Evolutionary conservation across 2,888 invertebrate genomes (phyloP).

Genomic region (Synergus japonicus): DNA sequence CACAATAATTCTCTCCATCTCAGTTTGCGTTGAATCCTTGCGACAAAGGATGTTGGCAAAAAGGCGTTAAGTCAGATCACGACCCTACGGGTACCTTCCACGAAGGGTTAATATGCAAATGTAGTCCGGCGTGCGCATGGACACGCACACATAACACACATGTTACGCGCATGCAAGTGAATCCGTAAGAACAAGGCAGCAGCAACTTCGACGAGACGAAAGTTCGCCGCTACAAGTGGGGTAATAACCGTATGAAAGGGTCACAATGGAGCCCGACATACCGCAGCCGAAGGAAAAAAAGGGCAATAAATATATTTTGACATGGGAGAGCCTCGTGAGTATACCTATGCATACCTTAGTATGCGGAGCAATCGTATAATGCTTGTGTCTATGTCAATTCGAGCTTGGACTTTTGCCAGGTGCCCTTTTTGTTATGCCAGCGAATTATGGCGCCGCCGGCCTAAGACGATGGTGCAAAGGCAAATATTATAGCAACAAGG

Average conservation of each 20-base stretch:
- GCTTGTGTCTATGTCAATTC: conserved; percentile 55
- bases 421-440: conserved; percentile 63
- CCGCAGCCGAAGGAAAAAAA: conserved; percentile 67
- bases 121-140: conserved; percentile 38
- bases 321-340: conserved; percentile 71
- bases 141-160: conserved; percentile 43
- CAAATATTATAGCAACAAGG: conserved; percentile 75
- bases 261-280: conserved; percentile 72
- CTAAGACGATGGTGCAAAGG: conserved; percentile 59
- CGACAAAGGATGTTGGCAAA: conserved; percentile 62
- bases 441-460: conserved; percentile 70
- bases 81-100: conserved; percentile 63
- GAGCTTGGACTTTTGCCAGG: conserved; percentile 54
- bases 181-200: conserved; percentile 48
- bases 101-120: conserved; percentile 74
- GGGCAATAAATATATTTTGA: conserved; percentile 77
- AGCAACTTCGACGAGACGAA: conserved; percentile 56
- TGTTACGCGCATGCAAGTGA: conserved; percentile 29
- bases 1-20: conserved; percentile 21
- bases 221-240: conserved; percentile 70
- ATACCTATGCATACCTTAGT: background rate
- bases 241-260: conserved; percentile 75
- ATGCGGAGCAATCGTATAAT: conserved; percentile 28
- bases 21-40: conserved; percentile 4
- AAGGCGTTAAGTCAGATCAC: conserved; percentile 75